phyloP scores from a whole-genome alignment of 2,888 invertebrate species.

The Spodoptera picta region DNA sequence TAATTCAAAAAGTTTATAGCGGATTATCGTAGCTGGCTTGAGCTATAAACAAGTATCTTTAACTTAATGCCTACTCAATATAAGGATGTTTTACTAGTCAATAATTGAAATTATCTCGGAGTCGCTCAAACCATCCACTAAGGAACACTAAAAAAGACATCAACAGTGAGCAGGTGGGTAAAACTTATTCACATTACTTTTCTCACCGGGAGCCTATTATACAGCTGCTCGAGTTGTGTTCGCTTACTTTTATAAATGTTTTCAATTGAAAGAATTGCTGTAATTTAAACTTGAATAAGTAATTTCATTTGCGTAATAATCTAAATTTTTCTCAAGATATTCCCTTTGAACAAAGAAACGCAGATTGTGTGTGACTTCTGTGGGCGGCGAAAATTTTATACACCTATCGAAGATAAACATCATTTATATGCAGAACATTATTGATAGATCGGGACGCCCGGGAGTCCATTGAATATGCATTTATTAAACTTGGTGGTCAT shows the following conservation, averaged over 20 bases:
- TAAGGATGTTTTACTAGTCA: not conserved
- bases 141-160: slow-evolving; percentile 60
- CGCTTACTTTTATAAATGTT: slow-evolving; percentile 69
- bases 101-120: slow-evolving; percentile 26
- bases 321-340: slow-evolving; percentile 38
- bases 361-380: slow-evolving; percentile 14
- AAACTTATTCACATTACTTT: slow-evolving; percentile 74
- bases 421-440: slow-evolving; percentile 24
- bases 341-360: slow-evolving; percentile 36
- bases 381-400: slow-evolving; percentile 19
- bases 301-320: slow-evolving; percentile 64
- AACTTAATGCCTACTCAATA: no score
- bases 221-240: slow-evolving; percentile 68
- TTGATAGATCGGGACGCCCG: slow-evolving; percentile 18
- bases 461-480: slow-evolving; percentile 43
- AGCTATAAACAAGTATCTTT: slow-evolving; percentile 4
- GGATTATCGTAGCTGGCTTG: slow-evolving; percentile 3
- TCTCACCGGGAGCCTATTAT: slow-evolving; percentile 65
- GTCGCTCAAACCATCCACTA: slow-evolving; percentile 33
- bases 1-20: slow-evolving; percentile 5
- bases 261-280: slow-evolving; percentile 72
- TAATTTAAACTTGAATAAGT: slow-evolving; percentile 72
- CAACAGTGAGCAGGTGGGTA: slow-evolving; percentile 74
- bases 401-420: slow-evolving; percentile 29
- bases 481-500: slow-evolving; percentile 36